Evolutionary conservation across 2,888 invertebrate genomes (phyloP).

Genomic region (Lydus trimaculatus): DNA sequence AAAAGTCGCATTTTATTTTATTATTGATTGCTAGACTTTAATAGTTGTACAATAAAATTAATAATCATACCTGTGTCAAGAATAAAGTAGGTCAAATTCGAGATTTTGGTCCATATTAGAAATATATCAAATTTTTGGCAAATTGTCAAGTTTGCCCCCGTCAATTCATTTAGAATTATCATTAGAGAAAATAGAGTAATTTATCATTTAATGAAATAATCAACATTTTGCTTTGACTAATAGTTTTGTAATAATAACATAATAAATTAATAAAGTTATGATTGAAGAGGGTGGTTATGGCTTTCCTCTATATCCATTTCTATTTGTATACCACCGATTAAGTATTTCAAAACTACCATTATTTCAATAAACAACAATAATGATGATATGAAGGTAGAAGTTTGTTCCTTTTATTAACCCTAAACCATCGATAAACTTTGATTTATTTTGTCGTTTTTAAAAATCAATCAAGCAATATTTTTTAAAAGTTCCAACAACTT

Average conservation of each 20-base stretch:
- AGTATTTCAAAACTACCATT: neutral
- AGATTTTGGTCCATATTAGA: no score
- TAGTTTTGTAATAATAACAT: neutral
- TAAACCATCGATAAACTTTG: neutral
- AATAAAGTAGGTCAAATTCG: no score
- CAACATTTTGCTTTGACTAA: neutral
- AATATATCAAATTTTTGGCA: no score
- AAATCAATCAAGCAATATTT: neutral
- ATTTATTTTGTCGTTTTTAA: neutral
- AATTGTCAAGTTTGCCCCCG: no score
- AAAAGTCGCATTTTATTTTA: no score
- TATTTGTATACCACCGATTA: neutral
- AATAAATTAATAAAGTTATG: conserved; percentile 5
- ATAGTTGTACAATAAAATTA: no score
- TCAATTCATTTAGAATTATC: no score
- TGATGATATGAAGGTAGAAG: neutral
- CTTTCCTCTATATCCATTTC: neutral
- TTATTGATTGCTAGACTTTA: no score
- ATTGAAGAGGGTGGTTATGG: neutral
- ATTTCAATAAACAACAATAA: no score
- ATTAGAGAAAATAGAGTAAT: neutral
- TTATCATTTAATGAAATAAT: neutral
- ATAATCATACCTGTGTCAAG: no score
- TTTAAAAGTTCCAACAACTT: neutral
- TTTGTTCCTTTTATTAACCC: no score